A percentile compares a stretch with the other conserved stretches of the same genome.
Conservation (phyloP, 2,888 invertebrate genomes). For the Sthenelais limicola region DNA sequence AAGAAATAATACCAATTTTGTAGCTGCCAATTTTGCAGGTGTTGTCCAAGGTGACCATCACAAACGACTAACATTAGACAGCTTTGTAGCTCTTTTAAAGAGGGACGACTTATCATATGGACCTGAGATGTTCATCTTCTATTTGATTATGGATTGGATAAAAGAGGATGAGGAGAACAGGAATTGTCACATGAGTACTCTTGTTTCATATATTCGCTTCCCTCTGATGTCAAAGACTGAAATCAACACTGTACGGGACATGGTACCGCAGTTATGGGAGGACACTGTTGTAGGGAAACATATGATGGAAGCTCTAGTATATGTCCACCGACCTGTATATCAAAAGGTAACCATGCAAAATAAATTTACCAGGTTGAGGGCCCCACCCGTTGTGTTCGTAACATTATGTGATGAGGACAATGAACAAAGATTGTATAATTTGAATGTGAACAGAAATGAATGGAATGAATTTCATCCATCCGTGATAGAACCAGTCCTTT, state of each 20-base stretch:
- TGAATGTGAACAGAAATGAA: conserved; percentile 1
- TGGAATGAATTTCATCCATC: conserved; percentile 7
- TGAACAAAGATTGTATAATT: conserved; percentile 12
- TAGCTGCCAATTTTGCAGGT: conserved; percentile 1
- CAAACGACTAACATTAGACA: conserved; percentile 9
- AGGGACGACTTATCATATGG: conserved; percentile 55
- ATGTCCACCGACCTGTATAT: conserved; percentile 14
- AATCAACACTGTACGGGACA: conserved; percentile 54
- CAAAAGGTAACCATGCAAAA: conserved; percentile 18
- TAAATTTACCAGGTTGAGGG: conserved; percentile 10
- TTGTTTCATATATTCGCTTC: conserved; percentile 62
- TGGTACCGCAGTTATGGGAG: conserved; percentile 10
- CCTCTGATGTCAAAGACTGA: conserved; percentile 64
- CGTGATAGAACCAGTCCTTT: background rate
- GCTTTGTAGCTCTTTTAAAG: background rate
- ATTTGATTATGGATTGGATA: conserved; percentile 55
- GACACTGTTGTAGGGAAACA: background rate
- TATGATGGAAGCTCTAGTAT: conserved; percentile 31
- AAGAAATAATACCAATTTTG: conserved; percentile 6
- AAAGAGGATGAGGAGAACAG: conserved; percentile 52
- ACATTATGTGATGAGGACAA: conserved; percentile 19
- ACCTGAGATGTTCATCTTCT: conserved; percentile 62
- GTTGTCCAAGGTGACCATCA: conserved; percentile 32
- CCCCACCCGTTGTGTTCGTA: conserved; percentile 18
- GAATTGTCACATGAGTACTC: background rate